Evolutionary conservation across 1,140 invertebrate species (phyloP).

Genomic region (Chymomyza costata): DNA sequence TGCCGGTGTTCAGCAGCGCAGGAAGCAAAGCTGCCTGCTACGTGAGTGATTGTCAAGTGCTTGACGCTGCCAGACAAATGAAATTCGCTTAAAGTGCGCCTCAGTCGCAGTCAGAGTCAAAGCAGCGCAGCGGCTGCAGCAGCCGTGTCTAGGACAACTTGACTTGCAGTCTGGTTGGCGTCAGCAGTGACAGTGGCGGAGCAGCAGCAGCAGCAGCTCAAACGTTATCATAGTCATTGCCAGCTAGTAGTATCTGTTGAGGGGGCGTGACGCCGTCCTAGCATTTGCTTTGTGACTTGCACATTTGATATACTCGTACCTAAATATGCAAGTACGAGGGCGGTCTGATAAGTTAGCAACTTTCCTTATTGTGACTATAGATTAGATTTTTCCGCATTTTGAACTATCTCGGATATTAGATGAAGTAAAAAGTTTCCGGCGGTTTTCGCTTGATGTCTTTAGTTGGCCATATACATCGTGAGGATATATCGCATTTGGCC

Average conservation of each 20-base stretch:
- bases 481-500: too few relatives aligned
- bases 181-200: not conserved
- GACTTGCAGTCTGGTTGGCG: constrained; percentile 32
- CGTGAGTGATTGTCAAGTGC: constrained; percentile 72
- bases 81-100: constrained; percentile 70
- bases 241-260: too few relatives aligned
- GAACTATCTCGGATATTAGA: too few relatives aligned
- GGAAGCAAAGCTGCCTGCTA: constrained; percentile 43
- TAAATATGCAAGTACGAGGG: too few relatives aligned
- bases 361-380: too few relatives aligned
- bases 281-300: constrained; percentile 15
- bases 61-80: constrained; percentile 72
- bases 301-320: constrained; percentile 12
- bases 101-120: constrained; percentile 28
- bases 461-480: too few relatives aligned
- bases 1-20: constrained; percentile 14
- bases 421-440: too few relatives aligned
- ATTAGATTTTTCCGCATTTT: too few relatives aligned
- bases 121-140: constrained; percentile 11
- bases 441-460: too few relatives aligned
- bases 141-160: constrained; percentile 50
- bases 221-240: too few relatives aligned
- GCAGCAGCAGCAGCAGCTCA: not conserved
- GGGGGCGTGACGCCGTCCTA: constrained; percentile 47
- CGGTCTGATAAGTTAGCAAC: too few relatives aligned